A percentile compares a stretch with the other conserved stretches of the same genome.
Conservation (phyloP, 2,113 vertebrate genomes). For the Cyrtonyx montezumae region DNA sequence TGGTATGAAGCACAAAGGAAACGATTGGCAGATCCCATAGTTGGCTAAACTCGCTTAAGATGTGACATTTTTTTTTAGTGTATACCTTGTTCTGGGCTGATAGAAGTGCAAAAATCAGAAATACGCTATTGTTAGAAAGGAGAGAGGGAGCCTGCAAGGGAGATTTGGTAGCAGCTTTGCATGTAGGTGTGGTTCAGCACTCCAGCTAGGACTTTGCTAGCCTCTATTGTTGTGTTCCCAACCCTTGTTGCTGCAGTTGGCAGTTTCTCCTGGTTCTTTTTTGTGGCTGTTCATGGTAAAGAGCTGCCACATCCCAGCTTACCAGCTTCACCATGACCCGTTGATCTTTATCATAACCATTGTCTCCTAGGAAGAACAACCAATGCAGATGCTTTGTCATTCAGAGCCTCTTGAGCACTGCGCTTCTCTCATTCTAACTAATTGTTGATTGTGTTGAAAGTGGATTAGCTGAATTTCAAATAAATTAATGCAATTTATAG, state of each 20-base stretch:
- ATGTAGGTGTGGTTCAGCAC: slow-evolving; percentile 70
- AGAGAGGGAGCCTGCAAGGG: not conserved
- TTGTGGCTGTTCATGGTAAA: not conserved
- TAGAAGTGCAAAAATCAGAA: not conserved
- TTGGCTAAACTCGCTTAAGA: not conserved
- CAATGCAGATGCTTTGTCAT: slow-evolving; percentile 57
- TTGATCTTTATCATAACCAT: slow-evolving; percentile 8
- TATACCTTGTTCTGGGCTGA: not conserved
- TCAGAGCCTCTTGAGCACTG: not conserved
- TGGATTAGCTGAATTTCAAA: slow-evolving; percentile 44
- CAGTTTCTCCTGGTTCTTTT: not conserved
- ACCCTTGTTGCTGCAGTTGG: not conserved
- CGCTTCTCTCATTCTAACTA: slow-evolving; percentile 8
- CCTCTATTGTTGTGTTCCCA: slow-evolving; percentile 67
- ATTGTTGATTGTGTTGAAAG: slow-evolving; percentile 24
- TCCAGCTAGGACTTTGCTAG: slow-evolving; percentile 15
- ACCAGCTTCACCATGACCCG: not conserved
- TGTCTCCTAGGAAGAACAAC: slow-evolving; percentile 26
- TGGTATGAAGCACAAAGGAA: slow-evolving; percentile 28
- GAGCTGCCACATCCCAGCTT: not conserved
- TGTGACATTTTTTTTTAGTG: not conserved
- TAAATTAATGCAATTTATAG: slow-evolving; percentile 45
- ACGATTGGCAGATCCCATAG: not conserved
- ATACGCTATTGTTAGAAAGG: slow-evolving; percentile 32
- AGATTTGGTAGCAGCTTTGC: slow-evolving; percentile 38